Evolutionary conservation across 30 jellyfish, hydroid and myxozoan genomes (phyloP).

Genomic region (Aurelia aurita complex sp. Pacific): DNA sequence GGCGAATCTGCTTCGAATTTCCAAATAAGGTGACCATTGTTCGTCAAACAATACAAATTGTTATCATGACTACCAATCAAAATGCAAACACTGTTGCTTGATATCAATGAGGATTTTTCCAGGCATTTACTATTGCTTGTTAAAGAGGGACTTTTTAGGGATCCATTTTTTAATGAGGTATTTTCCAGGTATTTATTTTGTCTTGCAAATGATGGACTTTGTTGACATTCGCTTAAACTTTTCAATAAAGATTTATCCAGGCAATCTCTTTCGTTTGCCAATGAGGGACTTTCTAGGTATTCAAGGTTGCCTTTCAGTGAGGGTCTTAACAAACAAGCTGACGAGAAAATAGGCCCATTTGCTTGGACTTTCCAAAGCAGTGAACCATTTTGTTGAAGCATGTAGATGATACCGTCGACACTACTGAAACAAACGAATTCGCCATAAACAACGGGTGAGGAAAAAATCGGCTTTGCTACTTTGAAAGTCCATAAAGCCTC

Average conservation of each 20-base stretch:
- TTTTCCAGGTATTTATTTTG: no score
- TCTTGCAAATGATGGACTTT: not conserved
- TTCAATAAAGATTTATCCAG: no score
- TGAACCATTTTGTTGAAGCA: conserved; percentile 22
- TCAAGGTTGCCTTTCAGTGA: not conserved
- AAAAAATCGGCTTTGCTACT: conserved; percentile 67
- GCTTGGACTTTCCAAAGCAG: conserved; percentile 67
- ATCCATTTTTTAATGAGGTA: no score
- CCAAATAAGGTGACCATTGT: conserved; percentile 73
- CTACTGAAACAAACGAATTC: conserved; percentile 45
- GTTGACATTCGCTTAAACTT: no score
- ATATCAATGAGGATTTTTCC: no score
- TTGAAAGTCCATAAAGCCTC: conserved; percentile 45
- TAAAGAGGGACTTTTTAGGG: no score
- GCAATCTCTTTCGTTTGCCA: no score
- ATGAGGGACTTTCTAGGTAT: no score
- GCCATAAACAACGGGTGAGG: conserved; percentile 69
- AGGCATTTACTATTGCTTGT: no score
- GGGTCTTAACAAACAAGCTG: conserved; percentile 36
- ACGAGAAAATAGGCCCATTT: conserved; percentile 80
- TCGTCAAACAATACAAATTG: conserved; percentile 42
- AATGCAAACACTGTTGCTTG: not conserved
- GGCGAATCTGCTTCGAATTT: conserved; percentile 43
- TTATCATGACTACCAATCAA: conserved; percentile 77
- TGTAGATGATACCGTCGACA: conserved; percentile 63